Evolutionary conservation across 1,140 invertebrate genomes (phyloP), one percentile per base, ranked within the genome.

Genomic region (Lepeophtheirus salmonis): DNA sequence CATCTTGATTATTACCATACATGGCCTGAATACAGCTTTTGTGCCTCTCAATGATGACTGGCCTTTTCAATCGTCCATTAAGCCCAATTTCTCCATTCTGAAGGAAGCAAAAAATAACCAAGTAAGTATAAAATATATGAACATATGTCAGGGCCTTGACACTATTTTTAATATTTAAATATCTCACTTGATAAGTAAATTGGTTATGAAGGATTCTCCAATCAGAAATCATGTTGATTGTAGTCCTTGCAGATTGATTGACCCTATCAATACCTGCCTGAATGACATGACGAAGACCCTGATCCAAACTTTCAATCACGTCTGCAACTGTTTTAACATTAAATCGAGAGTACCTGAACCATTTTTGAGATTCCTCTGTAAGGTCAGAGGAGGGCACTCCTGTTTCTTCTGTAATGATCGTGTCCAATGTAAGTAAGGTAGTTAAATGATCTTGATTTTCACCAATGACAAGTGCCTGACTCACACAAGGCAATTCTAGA

Each of bases 261-360:
- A 25, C 55, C n/a, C 55, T 17, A 48, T 57, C 55, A 26, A 57
- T 57, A 17, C 55, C 55, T 1, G 55, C 55, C 26, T 57, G 55
- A 21, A 57, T 26, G 2, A 30, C 55, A 25, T 57, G 55, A 6
- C 25, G 22, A 21, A 57, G 55, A 23, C 55, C 55, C 16, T 26
- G 55, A 10, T 57, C 55, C 2, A 57, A 18, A n/a, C 25, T 14
- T 16, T 57, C 55, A 18, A 57, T 12, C 13, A 57, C 55, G 21
- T 57, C 55, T 2, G 23, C 3, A 2, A 57, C 26, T 21, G 26
- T 26, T 14, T 21, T 13, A 14, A 57, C 23, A 41, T 57, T 25
- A 18, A 23, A 57, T 16, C 55, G 21, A 26, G 55, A 25, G 55
- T 23, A 23, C 16, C 55, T 13, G 26, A 24, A 57, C 55, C 55